Evolutionary conservation across 2,888 invertebrate genomes (phyloP).

Genomic region (Zeuzera pyrina): DNA sequence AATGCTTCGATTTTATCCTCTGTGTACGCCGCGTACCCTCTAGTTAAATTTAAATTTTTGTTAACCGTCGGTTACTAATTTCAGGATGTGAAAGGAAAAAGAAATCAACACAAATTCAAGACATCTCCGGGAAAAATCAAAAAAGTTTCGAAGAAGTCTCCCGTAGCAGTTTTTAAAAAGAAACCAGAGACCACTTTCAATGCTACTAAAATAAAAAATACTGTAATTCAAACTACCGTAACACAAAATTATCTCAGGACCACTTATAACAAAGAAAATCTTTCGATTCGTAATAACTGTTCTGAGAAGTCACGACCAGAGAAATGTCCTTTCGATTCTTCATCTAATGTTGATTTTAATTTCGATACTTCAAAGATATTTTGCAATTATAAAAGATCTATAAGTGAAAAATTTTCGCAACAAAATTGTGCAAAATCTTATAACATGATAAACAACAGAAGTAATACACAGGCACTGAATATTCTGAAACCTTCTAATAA

Average conservation of each 20-base stretch:
- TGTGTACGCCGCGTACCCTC: too few relatives aligned
- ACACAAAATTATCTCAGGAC: conserved; percentile 28
- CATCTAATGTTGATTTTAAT: conserved; percentile 31
- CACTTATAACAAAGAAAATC: conserved; percentile 39
- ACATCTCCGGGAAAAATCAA: conserved; percentile 56
- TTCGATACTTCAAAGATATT: conserved; percentile 60
- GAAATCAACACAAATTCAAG: conserved; percentile 30
- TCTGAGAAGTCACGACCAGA: conserved; percentile 25
- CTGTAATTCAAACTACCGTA: conserved; percentile 29
- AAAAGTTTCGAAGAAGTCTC: conserved; percentile 48
- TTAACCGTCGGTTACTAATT: not conserved
- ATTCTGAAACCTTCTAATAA: conserved; percentile 46
- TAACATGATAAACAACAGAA: conserved; percentile 13
- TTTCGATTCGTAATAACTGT: conserved; percentile 29
- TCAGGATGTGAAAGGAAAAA: conserved; percentile 29
- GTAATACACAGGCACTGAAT: conserved; percentile 26
- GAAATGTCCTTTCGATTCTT: conserved; percentile 55
- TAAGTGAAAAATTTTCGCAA: conserved; percentile 28
- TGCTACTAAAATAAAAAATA: conserved; percentile 37
- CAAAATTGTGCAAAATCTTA: conserved; percentile 49
- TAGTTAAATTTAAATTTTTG: not conserved
- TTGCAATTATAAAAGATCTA: conserved; percentile 37
- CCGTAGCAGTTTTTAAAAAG: conserved; percentile 47
- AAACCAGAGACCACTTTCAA: conserved; percentile 44
- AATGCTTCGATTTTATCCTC: too few relatives aligned